Percentiles rank a stretch among this genome's conserved stretches.
Evolutionary conservation across 1,140 invertebrate genomes (phyloP).

Genomic region (Ruditapes philippinarum): DNA sequence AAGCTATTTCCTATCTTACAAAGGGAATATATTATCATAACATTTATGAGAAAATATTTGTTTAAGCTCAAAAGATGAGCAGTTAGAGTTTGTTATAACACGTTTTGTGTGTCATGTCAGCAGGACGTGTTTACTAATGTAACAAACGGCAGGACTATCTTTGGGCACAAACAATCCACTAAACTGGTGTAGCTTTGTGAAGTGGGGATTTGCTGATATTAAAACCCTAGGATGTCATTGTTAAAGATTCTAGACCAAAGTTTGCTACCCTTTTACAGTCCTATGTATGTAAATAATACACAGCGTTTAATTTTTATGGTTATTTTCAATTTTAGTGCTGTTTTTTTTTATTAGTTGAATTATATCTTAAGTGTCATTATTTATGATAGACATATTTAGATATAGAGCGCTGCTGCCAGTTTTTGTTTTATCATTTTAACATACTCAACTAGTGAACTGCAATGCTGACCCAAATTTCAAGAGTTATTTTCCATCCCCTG

Average conservation of each 20-base stretch:
- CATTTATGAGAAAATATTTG: neutral
- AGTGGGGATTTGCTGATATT: conserved; percentile 4
- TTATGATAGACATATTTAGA: too few relatives aligned
- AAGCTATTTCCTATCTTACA: neutral
- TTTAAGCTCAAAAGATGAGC: neutral
- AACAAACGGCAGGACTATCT: conserved; percentile 1
- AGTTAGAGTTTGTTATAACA: neutral
- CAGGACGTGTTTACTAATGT: neutral
- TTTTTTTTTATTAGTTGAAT: too few relatives aligned
- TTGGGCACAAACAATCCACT: neutral
- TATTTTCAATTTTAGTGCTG: too few relatives aligned
- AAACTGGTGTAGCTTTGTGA: neutral
- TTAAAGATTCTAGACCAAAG: conserved; percentile 11
- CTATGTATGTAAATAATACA: neutral
- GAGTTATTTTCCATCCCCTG: too few relatives aligned
- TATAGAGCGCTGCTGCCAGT: too few relatives aligned
- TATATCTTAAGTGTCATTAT: too few relatives aligned
- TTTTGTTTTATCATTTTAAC: too few relatives aligned
- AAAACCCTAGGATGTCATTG: neutral
- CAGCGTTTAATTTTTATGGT: too few relatives aligned
- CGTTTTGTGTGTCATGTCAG: neutral
- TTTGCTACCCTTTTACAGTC: neutral
- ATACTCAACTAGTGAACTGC: too few relatives aligned
- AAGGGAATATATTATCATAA: neutral
- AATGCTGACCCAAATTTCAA: too few relatives aligned